These are phyloP conservation scores for Hyppa rectilinea DNA, from an alignment of 2,888 invertebrate species.

Conservation along the genomic window DNA sequence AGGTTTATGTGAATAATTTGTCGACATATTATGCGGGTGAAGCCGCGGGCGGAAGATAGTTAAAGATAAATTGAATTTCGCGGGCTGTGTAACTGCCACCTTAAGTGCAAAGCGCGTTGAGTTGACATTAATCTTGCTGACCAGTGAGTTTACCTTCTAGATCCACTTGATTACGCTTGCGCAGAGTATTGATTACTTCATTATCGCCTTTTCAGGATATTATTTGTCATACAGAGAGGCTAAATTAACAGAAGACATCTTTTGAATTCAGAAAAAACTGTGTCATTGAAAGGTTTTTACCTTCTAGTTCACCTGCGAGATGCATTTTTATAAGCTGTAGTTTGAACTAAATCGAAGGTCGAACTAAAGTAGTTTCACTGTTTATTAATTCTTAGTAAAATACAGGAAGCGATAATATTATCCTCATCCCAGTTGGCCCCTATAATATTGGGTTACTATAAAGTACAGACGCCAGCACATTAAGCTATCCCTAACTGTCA, in stretches of 20 bases:
- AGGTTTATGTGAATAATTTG: too few relatives aligned
- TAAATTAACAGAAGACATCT: not conserved
- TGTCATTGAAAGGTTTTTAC: not conserved
- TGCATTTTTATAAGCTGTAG: not conserved
- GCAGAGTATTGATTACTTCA: constrained; percentile 31
- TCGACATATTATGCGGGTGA: too few relatives aligned
- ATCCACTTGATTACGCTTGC: not conserved
- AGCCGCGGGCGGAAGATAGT: too few relatives aligned
- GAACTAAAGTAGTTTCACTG: not conserved
- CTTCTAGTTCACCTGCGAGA: not conserved
- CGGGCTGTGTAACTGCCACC: too few relatives aligned
- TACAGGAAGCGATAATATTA: not conserved
- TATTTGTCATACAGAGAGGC: not conserved
- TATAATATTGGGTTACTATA: not conserved
- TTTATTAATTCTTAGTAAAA: not conserved
- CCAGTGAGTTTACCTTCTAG: constrained; percentile 23
- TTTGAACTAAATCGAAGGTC: not conserved
- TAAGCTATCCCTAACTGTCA: too few relatives aligned
- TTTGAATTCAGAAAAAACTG: constrained; percentile 5
- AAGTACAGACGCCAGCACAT: too few relatives aligned
- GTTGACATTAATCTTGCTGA: not conserved
- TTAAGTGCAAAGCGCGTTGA: not conserved
- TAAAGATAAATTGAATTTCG: too few relatives aligned
- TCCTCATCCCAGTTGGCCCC: not conserved
- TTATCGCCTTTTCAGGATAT: constrained; percentile 31